Percentiles rank a stretch among this genome's conserved stretches.
These are phyloP conservation scores for Sus scrofa DNA, from an alignment of 2,113 vertebrate species.

Conservation along the genomic window DNA sequence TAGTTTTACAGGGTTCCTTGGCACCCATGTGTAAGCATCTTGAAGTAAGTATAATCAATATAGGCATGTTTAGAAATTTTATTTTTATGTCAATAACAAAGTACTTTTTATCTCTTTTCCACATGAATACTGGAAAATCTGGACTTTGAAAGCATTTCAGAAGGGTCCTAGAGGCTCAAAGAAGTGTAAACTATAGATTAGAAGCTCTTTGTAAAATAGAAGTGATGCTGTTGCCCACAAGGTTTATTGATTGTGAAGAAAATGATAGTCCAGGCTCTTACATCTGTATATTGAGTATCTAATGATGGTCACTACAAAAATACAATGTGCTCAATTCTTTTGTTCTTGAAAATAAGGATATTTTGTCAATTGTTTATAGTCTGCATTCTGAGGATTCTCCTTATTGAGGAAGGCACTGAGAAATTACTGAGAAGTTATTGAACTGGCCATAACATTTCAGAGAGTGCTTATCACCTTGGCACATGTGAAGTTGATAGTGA, in stretches of 20 bases:
- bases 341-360: conserved; percentile 55
- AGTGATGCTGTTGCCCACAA: not conserved
- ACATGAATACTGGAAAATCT: not conserved
- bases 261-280: not conserved
- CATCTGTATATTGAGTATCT: not conserved
- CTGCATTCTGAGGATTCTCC: not conserved
- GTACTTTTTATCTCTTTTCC: not conserved
- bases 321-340: not conserved
- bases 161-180: not conserved
- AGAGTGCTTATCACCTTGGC: conserved; percentile 11
- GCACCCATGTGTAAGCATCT: not conserved
- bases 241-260: conserved; percentile 23
- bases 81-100: conserved; percentile 41
- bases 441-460: conserved; percentile 37
- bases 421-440: conserved; percentile 35
- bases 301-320: conserved; percentile 43
- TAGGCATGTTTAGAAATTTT: conserved; percentile 21
- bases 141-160: not conserved
- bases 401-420: conserved; percentile 20
- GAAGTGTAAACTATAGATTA: conserved; percentile 19
- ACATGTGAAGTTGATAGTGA: conserved; percentile 5
- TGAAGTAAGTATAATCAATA: conserved; percentile 52
- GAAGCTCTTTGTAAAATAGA: not conserved
- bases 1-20: conserved; percentile 27
- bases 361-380: conserved; percentile 22